These are phyloP conservation scores for Brachionus angularis DNA, from an alignment of 1,140 invertebrate genomes.

Conservation along the genomic window DNA sequence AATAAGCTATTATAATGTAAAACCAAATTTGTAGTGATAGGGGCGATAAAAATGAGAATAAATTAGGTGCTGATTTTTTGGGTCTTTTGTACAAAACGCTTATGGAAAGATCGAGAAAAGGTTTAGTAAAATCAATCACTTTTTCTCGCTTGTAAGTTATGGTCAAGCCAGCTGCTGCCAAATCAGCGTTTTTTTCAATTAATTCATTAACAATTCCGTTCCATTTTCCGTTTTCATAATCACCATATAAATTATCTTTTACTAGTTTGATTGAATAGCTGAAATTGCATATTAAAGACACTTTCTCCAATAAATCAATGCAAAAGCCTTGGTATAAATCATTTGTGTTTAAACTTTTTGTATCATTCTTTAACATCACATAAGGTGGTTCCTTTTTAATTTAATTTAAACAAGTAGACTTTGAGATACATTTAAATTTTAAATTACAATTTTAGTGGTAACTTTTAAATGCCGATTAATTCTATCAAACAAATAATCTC, in stretches of 20 bases:
- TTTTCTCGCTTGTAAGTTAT: slow-evolving; percentile 86
- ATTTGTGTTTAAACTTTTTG: slow-evolving; percentile 17
- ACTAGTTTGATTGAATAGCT: slow-evolving; percentile 78
- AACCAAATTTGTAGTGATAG: slow-evolving; percentile 57
- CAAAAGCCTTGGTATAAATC: slow-evolving; percentile 72
- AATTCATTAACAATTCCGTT: slow-evolving; percentile 85
- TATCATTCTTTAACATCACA: slow-evolving; percentile 36
- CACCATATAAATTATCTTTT: slow-evolving; percentile 74
- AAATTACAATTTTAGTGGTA: slow-evolving; percentile 22
- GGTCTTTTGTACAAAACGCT: slow-evolving; percentile 62
- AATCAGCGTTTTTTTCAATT: slow-evolving; percentile 82
- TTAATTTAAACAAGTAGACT: not conserved
- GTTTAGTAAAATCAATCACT: slow-evolving; percentile 89
- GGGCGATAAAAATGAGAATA: slow-evolving; percentile 39
- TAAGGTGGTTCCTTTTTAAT: slow-evolving; percentile 14
- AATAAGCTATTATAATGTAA: slow-evolving; percentile 58
- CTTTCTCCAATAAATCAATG: slow-evolving; percentile 81
- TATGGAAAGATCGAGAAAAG: slow-evolving; percentile 82
- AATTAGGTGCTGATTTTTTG: slow-evolving; percentile 61
- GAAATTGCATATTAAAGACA: slow-evolving; percentile 65
- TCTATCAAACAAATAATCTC: slow-evolving; percentile 4
- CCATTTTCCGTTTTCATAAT: slow-evolving; percentile 77
- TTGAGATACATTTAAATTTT: not conserved
- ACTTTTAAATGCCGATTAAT: slow-evolving; percentile 28
- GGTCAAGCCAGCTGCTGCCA: slow-evolving; percentile 86